These are phyloP conservation scores for Thunnus thynnus DNA, from an alignment of 2,113 vertebrate genomes.

Conservation along the genomic window DNA sequence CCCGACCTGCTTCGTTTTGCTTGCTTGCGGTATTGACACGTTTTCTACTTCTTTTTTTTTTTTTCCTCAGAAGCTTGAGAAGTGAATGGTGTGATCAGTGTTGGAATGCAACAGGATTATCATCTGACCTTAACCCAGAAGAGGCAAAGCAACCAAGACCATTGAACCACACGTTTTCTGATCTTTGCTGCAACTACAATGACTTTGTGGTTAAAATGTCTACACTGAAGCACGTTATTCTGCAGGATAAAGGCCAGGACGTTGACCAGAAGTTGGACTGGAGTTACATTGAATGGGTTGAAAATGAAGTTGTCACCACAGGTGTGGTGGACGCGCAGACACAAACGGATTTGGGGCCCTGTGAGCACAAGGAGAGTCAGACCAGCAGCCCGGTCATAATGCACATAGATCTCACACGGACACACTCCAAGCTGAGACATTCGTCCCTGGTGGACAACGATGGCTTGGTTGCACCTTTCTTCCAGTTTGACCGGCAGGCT, in stretches of 20 bases:
- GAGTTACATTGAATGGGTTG: constrained; percentile 82
- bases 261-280: constrained; percentile 78
- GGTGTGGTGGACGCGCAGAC: constrained; percentile 73
- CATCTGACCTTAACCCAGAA: constrained; percentile 60
- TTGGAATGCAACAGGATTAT: constrained; percentile 75
- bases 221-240: constrained; percentile 75
- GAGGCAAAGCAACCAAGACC: constrained; percentile 41
- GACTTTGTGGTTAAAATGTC: constrained; percentile 82
- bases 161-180: constrained; percentile 56
- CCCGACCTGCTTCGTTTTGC: constrained; percentile 36
- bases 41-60: constrained; percentile 17
- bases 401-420: constrained; percentile 81
- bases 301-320: constrained; percentile 64
- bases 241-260: constrained; percentile 75
- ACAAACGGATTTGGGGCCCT: constrained; percentile 70
- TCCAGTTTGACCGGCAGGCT: constrained; percentile 90
- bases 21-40: constrained; percentile 43
- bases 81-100: constrained; percentile 57
- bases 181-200: constrained; percentile 70
- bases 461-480: constrained; percentile 64
- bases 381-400: constrained; percentile 81
- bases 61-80: constrained; percentile 57
- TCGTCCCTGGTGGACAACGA: constrained; percentile 62
- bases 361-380: constrained; percentile 80
- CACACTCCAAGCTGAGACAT: constrained; percentile 74